phyloP scores from a whole-genome alignment of 2,888 invertebrate genomes.

The Latrodectus hesperus region DNA sequence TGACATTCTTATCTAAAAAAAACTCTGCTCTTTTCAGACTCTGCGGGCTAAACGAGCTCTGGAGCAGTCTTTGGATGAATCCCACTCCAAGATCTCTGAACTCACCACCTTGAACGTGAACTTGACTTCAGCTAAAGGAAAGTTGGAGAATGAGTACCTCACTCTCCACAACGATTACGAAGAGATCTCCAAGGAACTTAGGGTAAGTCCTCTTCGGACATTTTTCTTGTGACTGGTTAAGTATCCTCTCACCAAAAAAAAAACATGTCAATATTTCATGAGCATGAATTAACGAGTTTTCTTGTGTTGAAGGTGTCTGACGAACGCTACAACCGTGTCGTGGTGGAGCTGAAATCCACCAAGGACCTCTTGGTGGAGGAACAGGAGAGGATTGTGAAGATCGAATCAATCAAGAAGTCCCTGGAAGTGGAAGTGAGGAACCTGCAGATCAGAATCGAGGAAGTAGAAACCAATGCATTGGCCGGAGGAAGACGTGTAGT shows the following conservation, averaged over 20 bases:
- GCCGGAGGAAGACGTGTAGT: constrained; percentile 97
- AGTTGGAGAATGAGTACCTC: constrained; percentile 93
- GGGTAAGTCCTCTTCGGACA: constrained; percentile 77
- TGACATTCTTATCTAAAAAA: no score
- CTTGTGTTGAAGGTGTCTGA: constrained; percentile 79
- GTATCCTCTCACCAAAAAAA: no score
- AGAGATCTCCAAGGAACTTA: constrained; percentile 96
- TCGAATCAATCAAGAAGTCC: constrained; percentile 97
- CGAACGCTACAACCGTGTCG: constrained; percentile 94
- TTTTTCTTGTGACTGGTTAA: no score
- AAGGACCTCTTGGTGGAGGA: constrained; percentile 95
- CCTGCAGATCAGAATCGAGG: constrained; percentile 92
- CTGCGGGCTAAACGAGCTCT: constrained; percentile 92
- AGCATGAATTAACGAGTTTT: neutral
- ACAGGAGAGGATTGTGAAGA: constrained; percentile 96
- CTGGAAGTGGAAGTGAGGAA: constrained; percentile 98
- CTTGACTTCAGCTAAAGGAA: constrained; percentile 93
- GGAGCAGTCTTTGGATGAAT: constrained; percentile 93
- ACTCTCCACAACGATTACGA: constrained; percentile 97
- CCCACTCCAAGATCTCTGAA: constrained; percentile 92
- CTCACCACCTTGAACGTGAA: constrained; percentile 95
- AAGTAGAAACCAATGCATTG: constrained; percentile 96
- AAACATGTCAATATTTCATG: neutral
- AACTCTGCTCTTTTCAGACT: constrained; percentile 78
- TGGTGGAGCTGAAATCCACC: constrained; percentile 93